These are phyloP conservation scores for Orchestia grillus DNA, from an alignment of 1,140 invertebrate species.

Conservation along the genomic window DNA sequence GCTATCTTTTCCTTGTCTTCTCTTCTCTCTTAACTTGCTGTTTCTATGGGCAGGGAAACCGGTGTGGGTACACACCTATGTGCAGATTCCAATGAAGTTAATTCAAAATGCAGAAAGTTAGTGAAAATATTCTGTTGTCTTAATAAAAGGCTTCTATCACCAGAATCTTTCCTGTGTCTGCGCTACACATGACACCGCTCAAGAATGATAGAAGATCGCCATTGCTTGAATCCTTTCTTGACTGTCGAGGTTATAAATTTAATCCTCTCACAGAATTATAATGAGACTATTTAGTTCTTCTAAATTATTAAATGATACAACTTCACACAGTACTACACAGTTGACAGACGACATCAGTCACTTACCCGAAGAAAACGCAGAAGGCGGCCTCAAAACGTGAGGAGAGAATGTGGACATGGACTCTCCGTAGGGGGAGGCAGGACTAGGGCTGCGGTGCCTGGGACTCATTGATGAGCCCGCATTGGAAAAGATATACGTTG, in stretches of 20 bases:
- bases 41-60: too few species aligned
- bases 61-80: too few species aligned
- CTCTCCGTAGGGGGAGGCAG: slow-evolving; percentile 31
- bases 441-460: slow-evolving; percentile 35
- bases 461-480: not conserved
- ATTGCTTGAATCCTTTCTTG: not conserved
- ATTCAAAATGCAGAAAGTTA: too few species aligned
- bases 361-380: slow-evolving; percentile 26
- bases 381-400: slow-evolving; percentile 7
- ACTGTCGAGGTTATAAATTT: not conserved
- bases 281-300: not conserved
- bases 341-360: not conserved
- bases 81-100: too few species aligned
- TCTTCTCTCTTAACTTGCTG: too few species aligned
- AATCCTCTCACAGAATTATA: not conserved
- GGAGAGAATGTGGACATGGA: slow-evolving; percentile 50
- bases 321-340: not conserved
- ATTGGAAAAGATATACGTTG: slow-evolving; percentile 45
- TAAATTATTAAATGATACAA: not conserved
- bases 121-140: too few species aligned
- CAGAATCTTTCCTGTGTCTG: too few species aligned
- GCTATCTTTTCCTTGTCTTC: too few species aligned
- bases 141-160: too few species aligned
- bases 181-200: not conserved
- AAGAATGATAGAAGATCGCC: not conserved